These are phyloP conservation scores for Cerastis rubricosa DNA, from an alignment of 2,888 invertebrate species.

Conservation along the genomic window DNA sequence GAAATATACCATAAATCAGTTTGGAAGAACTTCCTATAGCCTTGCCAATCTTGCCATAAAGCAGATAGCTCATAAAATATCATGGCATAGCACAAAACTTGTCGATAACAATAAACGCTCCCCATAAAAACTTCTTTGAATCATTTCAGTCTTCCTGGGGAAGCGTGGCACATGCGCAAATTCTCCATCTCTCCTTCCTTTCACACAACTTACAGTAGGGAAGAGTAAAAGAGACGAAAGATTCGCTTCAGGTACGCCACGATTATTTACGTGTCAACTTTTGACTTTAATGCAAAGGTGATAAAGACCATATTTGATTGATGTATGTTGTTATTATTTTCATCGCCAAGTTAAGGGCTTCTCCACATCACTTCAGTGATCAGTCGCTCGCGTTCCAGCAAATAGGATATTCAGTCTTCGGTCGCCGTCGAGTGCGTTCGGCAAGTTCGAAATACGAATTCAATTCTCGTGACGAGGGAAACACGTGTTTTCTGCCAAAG, in stretches of 20 bases:
- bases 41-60: constrained; percentile 69
- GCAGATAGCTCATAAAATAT: constrained; percentile 70
- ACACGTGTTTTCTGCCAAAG: constrained; percentile 71
- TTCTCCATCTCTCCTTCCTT: constrained; percentile 67
- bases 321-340: constrained; percentile 77
- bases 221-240: constrained; percentile 76
- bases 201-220: constrained; percentile 65
- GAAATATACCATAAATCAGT: constrained; percentile 58
- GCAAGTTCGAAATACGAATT: constrained; percentile 63
- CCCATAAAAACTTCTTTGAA: constrained; percentile 79
- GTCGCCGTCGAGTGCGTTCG: constrained; percentile 71
- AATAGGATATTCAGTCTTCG: constrained; percentile 78
- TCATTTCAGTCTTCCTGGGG: constrained; percentile 74
- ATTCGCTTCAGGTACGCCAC: constrained; percentile 73
- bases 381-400: constrained; percentile 69
- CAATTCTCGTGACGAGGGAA: constrained; percentile 64
- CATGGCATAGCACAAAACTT: constrained; percentile 74
- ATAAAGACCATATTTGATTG: constrained; percentile 74
- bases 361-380: constrained; percentile 72
- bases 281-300: constrained; percentile 56
- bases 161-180: constrained; percentile 82
- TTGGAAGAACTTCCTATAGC: constrained; percentile 63
- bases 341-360: constrained; percentile 77
- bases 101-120: constrained; percentile 79
- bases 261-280: constrained; percentile 73